Evolutionary conservation across 2,797 vertebrate genomes (phyloP), one percentile per base, ranked within the genome.

Genomic region (Pantherophis vulpinus): DNA sequence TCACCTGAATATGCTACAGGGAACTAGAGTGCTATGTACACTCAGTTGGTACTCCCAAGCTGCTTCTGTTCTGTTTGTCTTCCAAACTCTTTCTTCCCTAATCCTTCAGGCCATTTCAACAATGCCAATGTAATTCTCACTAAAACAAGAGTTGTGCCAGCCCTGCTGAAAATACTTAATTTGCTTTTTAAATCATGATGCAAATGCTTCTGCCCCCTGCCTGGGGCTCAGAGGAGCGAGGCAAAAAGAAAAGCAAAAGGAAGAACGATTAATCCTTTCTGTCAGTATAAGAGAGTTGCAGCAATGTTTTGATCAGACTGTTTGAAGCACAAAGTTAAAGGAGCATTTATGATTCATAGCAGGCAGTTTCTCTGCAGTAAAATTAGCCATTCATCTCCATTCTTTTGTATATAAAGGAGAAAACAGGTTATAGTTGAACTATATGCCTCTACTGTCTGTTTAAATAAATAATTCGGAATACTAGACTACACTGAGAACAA

Each of bases 191-290:
- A 98, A 97, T 97, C 96, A 97, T 97, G 96, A 98, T 97, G 98
- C 97, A 95, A 94, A 96, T 96, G 96, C 96, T 97, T 94, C 20
- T 93, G 95, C 93, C 59, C 91, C 63, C 6, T 66, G 14, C 42
- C 18, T 90, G 89, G 83, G 83, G 88, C 58, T 55, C 88, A n/a
- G 5, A 2, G 25, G 18, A 13, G 1, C 1, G 29, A 4, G 27
- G 29, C 18, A 63, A 88, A 86, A 83, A 83, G 91, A 93, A 91
- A 92, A 6, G 90, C 94, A 95, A 86, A 60, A 95, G 91, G 97
- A 96, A 96, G 97, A 98, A 96, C 97, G 98, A 98, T 98, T 98
- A 98, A 98, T 97, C 96, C 96, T 96, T 98, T 97, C 96, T 94
- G 91, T 94, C 93, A 96, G 92, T 90, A 91, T 94, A 96, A 97